Conservation (phyloP, 2,113 vertebrate species). For the Ammodytes dubius region DNA sequence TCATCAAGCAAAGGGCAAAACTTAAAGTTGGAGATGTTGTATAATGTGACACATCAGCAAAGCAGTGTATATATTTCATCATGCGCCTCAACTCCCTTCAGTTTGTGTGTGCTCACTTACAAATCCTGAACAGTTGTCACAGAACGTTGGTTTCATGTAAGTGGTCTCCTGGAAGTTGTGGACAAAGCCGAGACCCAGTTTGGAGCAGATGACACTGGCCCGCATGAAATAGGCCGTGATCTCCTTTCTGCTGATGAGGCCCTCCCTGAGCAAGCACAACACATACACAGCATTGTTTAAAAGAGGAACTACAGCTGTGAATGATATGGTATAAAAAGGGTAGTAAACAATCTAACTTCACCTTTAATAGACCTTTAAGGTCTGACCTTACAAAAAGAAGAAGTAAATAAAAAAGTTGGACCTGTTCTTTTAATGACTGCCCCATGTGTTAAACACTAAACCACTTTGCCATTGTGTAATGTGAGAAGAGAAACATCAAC, state of each 20-base stretch:
- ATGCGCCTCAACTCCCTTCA: not conserved
- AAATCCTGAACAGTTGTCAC: conserved; percentile 98
- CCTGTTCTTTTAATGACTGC: conserved; percentile 4
- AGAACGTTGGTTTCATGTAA: conserved; percentile 97
- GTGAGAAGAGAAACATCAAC: not conserved
- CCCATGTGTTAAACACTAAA: not conserved
- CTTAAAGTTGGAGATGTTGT: not conserved
- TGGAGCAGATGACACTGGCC: conserved; percentile 96
- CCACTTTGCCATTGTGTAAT: not conserved
- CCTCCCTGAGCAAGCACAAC: conserved; percentile 85
- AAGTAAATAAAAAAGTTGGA: too few relatives aligned
- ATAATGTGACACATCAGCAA: not conserved
- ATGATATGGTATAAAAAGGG: not conserved
- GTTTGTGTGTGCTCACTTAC: conserved; percentile 83
- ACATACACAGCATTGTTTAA: conserved; percentile 5
- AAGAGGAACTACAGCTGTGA: not conserved
- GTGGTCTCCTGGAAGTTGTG: conserved; percentile 98
- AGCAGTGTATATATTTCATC: not conserved
- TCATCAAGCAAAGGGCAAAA: not conserved
- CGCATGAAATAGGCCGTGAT: conserved; percentile 98
- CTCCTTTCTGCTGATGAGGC: conserved; percentile 93
- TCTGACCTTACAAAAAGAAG: not conserved
- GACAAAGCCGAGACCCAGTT: conserved; percentile 93
- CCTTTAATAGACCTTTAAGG: not conserved
- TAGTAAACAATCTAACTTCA: conserved; percentile 6